Percentiles rank a stretch among this genome's conserved stretches.
Evolutionary conservation across 2,888 invertebrate species (phyloP).

Genomic region (Cabera pusaria): DNA sequence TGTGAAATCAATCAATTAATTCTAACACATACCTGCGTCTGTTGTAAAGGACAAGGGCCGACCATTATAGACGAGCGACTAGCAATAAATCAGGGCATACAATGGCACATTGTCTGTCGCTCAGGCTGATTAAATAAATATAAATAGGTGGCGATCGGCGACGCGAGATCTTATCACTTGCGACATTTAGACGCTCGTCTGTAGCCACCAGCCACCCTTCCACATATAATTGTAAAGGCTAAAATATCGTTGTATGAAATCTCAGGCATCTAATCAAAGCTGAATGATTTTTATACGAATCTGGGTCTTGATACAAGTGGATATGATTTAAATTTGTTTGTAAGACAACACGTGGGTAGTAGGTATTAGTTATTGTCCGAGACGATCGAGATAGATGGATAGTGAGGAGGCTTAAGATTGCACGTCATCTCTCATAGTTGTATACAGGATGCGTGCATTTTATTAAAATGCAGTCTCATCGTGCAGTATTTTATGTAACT

Average conservation of each 20-base stretch:
- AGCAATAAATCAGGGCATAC: conserved; percentile 76
- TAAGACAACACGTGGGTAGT: conserved; percentile 5
- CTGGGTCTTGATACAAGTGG: conserved; percentile 43
- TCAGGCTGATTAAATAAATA: conserved; percentile 79
- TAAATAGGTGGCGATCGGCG: conserved; percentile 76
- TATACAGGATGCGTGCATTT: conserved; percentile 9
- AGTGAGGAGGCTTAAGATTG: conserved; percentile 33
- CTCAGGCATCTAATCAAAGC: conserved; percentile 30
- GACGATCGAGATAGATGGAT: conserved; percentile 45
- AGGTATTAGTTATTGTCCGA: conserved; percentile 42
- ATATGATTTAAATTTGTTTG: conserved; percentile 41
- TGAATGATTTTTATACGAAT: conserved; percentile 32
- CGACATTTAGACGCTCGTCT: conserved; percentile 58
- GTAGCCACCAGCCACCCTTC: conserved; percentile 59
- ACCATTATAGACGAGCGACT: conserved; percentile 45
- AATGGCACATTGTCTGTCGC: conserved; percentile 81
- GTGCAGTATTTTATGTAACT: too few relatives aligned
- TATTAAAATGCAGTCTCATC: too few relatives aligned
- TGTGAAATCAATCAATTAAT: conserved; percentile 20
- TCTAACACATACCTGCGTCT: conserved; percentile 25
- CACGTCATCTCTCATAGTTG: conserved; percentile 46
- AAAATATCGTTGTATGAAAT: conserved; percentile 47
- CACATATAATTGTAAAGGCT: conserved; percentile 50
- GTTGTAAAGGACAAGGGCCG: conserved; percentile 40
- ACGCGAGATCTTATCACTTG: conserved; percentile 73